Conservation (phyloP, 2,797 vertebrate species). For the Sparus aurata region DNA sequence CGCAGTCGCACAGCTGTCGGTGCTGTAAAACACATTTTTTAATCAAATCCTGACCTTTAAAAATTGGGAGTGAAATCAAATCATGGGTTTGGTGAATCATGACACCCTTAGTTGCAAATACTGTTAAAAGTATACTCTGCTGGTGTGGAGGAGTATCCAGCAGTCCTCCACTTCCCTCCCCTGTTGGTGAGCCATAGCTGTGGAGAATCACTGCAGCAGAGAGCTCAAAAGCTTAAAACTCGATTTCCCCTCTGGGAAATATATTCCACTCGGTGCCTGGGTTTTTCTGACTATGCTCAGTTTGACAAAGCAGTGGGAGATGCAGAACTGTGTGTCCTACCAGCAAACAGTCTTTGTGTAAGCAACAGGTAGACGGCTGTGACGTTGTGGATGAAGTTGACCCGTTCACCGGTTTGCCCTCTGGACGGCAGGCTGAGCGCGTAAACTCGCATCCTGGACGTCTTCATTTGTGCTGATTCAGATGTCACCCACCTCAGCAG, state of each 20-base stretch:
- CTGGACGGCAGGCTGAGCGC: not conserved
- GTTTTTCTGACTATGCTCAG: not conserved
- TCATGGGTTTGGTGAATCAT: no score
- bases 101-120: no score
- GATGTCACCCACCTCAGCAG: not conserved
- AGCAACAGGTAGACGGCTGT: constrained; percentile 7
- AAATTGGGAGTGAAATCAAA: no score
- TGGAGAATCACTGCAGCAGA: constrained; percentile 37
- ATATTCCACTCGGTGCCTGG: constrained; percentile 1
- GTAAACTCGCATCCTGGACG: not conserved
- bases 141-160: constrained; percentile 9
- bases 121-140: not conserved
- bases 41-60: no score
- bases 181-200: constrained; percentile 34
- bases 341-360: not conserved
- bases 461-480: constrained; percentile 4
- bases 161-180: not conserved
- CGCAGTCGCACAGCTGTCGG: no score
- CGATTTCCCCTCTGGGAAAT: not conserved
- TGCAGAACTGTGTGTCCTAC: not conserved
- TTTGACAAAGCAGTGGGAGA: not conserved
- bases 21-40: no score
- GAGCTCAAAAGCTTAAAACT: constrained; percentile 11
- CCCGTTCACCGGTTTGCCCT: not conserved
- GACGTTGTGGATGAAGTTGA: not conserved